Evolutionary conservation across 2,888 invertebrate genomes (phyloP).

Genomic region (Cosmia pyralina): DNA sequence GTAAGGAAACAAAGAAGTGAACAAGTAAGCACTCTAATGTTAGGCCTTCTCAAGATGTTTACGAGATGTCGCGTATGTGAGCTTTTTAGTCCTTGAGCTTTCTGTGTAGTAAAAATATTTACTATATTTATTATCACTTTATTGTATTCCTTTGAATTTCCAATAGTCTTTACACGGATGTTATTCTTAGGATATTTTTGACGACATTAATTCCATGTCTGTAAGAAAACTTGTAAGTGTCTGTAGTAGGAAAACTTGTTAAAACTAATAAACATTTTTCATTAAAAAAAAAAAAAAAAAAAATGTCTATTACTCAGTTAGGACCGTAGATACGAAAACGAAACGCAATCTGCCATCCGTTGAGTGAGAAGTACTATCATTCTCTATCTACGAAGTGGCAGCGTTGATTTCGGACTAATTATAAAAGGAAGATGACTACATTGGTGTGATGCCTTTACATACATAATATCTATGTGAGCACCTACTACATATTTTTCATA

Average conservation of each 20-base stretch:
- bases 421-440: not conserved
- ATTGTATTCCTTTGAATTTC: constrained; percentile 1
- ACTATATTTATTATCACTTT: too few relatives aligned
- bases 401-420: not conserved
- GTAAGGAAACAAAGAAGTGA: constrained; percentile 38
- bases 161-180: not conserved
- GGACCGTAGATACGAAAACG: not conserved
- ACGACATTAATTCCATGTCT: not conserved
- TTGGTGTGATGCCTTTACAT: not conserved
- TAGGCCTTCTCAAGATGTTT: constrained; percentile 33
- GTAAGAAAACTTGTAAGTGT: too few relatives aligned
- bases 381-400: not conserved
- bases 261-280: too few relatives aligned
- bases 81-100: constrained; percentile 38
- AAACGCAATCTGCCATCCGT: not conserved
- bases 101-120: constrained; percentile 11
- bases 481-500: not conserved
- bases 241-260: too few relatives aligned
- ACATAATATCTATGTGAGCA: not conserved
- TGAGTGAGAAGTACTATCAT: not conserved
- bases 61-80: constrained; percentile 30
- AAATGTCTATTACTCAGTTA: not conserved
- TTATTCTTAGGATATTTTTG: not conserved
- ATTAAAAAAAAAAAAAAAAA: too few relatives aligned
- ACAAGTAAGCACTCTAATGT: constrained; percentile 33